Evolutionary conservation across 2,797 vertebrate species (phyloP).

Genomic region (Lutjanus argentimaculatus): DNA sequence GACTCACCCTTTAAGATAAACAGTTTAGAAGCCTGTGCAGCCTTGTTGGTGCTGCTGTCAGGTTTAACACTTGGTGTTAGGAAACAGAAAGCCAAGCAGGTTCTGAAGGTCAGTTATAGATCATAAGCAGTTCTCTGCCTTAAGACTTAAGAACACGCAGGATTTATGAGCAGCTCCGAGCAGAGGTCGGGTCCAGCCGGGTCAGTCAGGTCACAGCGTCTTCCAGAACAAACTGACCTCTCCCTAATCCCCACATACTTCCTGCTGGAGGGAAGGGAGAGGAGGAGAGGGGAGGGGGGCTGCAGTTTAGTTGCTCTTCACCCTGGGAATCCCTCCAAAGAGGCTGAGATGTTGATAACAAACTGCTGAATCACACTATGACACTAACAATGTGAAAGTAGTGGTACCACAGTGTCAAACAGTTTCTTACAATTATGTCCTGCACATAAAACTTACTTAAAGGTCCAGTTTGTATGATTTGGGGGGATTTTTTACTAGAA

Average conservation of each 20-base stretch:
- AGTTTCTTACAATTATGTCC: not conserved
- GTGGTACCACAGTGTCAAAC: not conserved
- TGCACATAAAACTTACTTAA: too few species aligned
- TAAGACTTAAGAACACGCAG: not conserved
- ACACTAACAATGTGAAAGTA: too few species aligned
- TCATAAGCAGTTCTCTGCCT: not conserved
- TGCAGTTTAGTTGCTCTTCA: constrained; percentile 4
- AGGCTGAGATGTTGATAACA: constrained; percentile 24
- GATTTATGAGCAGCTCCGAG: constrained; percentile 36
- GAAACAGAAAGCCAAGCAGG: not conserved
- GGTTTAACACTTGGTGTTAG: not conserved
- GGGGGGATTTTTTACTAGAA: too few species aligned
- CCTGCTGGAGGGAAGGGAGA: constrained; percentile 13
- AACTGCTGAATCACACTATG: constrained; percentile 3
- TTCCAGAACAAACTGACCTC: constrained; percentile 54
- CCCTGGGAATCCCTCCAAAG: constrained; percentile 22
- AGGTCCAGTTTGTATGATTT: too few species aligned
- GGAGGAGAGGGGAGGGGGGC: not conserved
- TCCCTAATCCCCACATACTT: constrained; percentile 29
- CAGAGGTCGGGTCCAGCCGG: constrained; percentile 19
- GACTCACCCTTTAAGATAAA: not conserved
- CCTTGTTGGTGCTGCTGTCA: not conserved
- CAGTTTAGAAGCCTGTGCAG: not conserved
- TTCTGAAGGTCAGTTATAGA: not conserved
- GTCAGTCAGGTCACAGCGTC: constrained; percentile 9